Percentiles rank a stretch among this genome's conserved stretches.
Conservation (phyloP, 2,113 vertebrate genomes). For the Chlamydotis undulata region DNA sequence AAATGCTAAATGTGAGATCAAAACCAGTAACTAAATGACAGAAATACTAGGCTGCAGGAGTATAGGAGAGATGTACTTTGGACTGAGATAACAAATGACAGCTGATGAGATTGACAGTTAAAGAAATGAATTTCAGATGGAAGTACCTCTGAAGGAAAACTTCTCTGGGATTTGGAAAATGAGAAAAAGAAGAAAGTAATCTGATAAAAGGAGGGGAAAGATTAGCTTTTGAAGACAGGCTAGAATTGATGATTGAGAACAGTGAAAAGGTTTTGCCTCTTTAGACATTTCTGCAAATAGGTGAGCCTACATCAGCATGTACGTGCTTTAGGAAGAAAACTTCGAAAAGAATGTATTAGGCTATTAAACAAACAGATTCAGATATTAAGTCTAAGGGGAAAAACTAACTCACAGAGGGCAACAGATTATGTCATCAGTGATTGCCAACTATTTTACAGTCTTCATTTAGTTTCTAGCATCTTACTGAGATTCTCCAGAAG, state of each 20-base stretch:
- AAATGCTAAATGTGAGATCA: not conserved
- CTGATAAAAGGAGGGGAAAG: not conserved
- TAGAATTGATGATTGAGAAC: not conserved
- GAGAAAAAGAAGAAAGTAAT: not conserved
- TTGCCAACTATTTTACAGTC: not conserved
- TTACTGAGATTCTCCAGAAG: not conserved
- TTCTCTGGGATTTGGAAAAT: not conserved
- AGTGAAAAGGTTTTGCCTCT: not conserved
- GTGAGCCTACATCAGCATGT: not conserved
- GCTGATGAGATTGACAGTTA: not conserved
- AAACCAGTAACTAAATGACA: not conserved
- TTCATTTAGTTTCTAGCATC: not conserved
- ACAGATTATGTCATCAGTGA: not conserved
- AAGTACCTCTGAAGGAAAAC: not conserved
- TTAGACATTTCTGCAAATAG: not conserved
- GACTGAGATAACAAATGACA: not conserved
- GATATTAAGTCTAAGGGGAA: not conserved
- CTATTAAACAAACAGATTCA: not conserved
- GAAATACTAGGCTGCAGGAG: not conserved
- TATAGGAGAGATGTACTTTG: not conserved
- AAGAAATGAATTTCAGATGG: not conserved
- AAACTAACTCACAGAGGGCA: not conserved
- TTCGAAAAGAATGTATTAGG: not conserved
- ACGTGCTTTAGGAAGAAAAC: not conserved
- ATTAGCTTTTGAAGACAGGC: not conserved